A percentile compares a stretch with the other conserved stretches of the same genome.
Evolutionary conservation across 2,797 vertebrate species (phyloP).

Genomic region (Diceros bicornis): DNA sequence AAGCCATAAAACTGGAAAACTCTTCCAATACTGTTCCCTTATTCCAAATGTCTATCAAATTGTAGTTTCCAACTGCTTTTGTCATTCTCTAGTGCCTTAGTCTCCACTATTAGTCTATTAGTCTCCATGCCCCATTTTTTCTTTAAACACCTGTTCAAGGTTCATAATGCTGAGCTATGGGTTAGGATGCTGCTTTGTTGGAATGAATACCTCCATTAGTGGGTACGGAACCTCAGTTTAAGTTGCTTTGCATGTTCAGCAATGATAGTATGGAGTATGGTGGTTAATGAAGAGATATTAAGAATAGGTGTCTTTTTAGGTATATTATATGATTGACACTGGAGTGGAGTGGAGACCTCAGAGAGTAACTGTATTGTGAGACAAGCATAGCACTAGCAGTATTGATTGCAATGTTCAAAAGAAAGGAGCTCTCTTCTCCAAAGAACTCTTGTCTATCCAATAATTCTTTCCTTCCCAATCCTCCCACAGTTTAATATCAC

Average conservation of each 20-base stretch:
- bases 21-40: background rate
- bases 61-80: no score
- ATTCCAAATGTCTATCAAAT: no score
- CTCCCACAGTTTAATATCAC: no score
- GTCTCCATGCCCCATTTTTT: no score
- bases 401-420: background rate
- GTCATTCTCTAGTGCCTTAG: no score
- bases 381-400: background rate
- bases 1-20: background rate
- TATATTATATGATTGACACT: background rate
- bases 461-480: background rate
- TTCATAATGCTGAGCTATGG: background rate
- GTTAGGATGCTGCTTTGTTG: background rate
- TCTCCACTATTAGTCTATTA: no score
- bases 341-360: background rate
- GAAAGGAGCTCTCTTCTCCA: background rate
- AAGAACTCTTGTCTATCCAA: background rate
- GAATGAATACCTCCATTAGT: background rate
- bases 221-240: no score
- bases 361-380: no score
- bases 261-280: background rate
- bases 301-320: background rate
- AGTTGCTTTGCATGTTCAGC: no score
- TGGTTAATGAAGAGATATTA: background rate
- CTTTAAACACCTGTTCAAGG: no score